Conservation (phyloP, 2,113 vertebrate genomes). For the Anguilla rostrata region DNA sequence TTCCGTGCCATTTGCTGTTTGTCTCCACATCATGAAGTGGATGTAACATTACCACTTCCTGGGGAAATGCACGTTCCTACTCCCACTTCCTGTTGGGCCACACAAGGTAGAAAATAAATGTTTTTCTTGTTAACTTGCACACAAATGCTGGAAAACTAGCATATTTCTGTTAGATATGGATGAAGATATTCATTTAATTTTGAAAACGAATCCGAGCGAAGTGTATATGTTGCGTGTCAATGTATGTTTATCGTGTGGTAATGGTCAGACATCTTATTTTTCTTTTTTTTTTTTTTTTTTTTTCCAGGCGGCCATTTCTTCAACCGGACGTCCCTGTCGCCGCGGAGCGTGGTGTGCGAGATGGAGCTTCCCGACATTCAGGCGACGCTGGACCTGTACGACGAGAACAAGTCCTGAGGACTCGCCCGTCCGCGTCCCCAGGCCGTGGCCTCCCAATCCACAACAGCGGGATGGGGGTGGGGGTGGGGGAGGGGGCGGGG, state of each 20-base stretch:
- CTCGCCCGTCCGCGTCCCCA: conserved; percentile 22
- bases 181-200: background rate
- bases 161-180: background rate
- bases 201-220: background rate
- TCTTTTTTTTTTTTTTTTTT: conserved; percentile 30
- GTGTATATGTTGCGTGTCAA: too few species aligned
- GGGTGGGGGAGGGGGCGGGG: background rate
- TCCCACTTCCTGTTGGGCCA: background rate
- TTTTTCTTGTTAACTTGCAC: background rate
- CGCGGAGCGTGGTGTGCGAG: conserved; percentile 83
- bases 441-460: background rate
- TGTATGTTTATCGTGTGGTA: background rate
- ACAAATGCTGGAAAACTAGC: too few species aligned
- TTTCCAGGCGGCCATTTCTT: conserved; percentile 85
- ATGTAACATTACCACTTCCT: too few species aligned
- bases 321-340: conserved; percentile 82
- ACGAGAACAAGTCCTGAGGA: conserved; percentile 94
- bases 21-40: too few species aligned
- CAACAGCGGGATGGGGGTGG: conserved; percentile 12
- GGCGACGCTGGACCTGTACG: conserved; percentile 85
- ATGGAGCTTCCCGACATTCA: conserved; percentile 89
- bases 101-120: background rate
- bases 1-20: too few species aligned
- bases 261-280: too few species aligned
- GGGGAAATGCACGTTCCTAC: background rate